Base-by-base conservation (phyloP, 2,888 invertebrate species). In the Aphodius sticticus region DNA sequence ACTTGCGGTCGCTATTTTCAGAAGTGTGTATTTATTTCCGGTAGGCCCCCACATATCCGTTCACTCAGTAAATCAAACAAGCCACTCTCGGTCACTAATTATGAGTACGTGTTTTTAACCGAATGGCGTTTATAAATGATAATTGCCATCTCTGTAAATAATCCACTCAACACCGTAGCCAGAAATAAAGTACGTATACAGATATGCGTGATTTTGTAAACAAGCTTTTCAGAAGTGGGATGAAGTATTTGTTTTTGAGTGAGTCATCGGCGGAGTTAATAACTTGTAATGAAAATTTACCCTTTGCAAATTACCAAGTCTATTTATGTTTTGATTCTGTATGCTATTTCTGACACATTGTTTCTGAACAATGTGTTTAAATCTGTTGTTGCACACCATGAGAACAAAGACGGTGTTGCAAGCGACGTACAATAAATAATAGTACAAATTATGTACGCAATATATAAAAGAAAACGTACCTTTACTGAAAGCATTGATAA, bases 1-100 rank as follows among this genome's bases (percentile, higher is more conserved):
- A 7, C 53, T 9, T 7, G 53, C 53, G 12, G 53, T 53, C 53
- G 53, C 53, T 53, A 53, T 53, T 53, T 53, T 53, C 53, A 53
- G 53, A 53, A 53, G 53, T 53, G 53, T 53, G 53, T 53, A 53
- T 53, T 53, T 53, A 53, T 53, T 53, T 53, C 53, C 53, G 53
- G 53, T 53, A 53, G 53, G 53, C 53, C 9, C 9, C 53, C 53
- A 12, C 53, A 53, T 53, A 53, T 53, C 53, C 53, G 53, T 53
- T 53, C 53, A 53, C 53, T 53, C 53, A 9, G 53, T 53, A 53
- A 53, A 53, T 53, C 53, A 53, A 53, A 53, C 7, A 53, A 53
- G 53, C 53, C 12, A 53, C 53, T 53, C 53, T 7, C 12, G 4
- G 53, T 12, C 53, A 53, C 53, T 53, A 53, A 53, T 53, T 53